Evolutionary conservation across 2,113 vertebrate species (phyloP).

Genomic region (Sinocyclocheilus anophthalmus): DNA sequence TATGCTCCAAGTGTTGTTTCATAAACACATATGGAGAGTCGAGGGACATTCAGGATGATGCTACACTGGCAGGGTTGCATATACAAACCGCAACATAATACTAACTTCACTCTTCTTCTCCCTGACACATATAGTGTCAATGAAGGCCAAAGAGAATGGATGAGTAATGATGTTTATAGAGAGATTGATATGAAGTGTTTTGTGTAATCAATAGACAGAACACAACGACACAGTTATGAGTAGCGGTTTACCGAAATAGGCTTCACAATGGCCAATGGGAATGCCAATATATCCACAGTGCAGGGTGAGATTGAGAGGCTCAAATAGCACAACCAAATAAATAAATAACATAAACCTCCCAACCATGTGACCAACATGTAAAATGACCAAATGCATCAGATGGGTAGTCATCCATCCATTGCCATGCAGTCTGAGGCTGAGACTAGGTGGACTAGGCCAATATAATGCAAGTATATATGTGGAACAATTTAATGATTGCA

Average conservation of each 20-base stretch:
- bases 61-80: neutral
- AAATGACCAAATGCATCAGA: neutral
- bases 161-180: neutral
- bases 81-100: conserved; percentile 15
- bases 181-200: neutral
- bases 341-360: neutral
- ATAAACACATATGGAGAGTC: neutral
- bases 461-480: neutral
- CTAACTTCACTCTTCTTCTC: neutral
- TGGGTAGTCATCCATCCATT: too few relatives aligned
- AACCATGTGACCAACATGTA: neutral
- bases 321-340: neutral
- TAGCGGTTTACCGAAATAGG: neutral
- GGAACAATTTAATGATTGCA: neutral
- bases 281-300: neutral
- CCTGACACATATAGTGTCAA: neutral
- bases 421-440: too few relatives aligned
- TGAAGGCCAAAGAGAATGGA: neutral
- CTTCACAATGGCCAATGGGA: neutral
- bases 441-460: neutral
- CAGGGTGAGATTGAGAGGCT: neutral
- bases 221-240: neutral
- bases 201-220: conserved; percentile 1
- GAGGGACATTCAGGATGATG: neutral
- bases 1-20: neutral